These are phyloP conservation scores for Adelognathus sp. DNA, from an alignment of 2,888 invertebrate genomes.

Conservation along the genomic window DNA sequence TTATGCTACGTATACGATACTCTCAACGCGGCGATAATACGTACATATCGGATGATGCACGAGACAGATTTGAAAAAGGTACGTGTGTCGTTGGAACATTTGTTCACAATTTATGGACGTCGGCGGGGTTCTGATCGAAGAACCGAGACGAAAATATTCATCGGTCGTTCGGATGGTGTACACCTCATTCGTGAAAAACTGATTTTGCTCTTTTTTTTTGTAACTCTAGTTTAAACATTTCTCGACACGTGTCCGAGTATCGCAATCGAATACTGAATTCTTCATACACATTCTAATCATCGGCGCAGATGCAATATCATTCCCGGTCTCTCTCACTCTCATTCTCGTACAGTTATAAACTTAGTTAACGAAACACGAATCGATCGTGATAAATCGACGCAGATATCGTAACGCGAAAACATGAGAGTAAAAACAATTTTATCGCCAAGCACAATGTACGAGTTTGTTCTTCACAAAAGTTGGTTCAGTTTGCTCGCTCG, in stretches of 20 bases:
- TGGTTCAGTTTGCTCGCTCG: constrained; percentile 23
- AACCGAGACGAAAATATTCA: background rate
- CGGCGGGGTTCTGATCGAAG: background rate
- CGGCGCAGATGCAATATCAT: constrained; percentile 14
- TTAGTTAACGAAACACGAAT: background rate
- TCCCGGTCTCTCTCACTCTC: constrained; percentile 3
- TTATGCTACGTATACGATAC: background rate
- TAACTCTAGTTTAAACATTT: constrained; percentile 36
- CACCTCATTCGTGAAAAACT: constrained; percentile 60
- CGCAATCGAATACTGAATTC: constrained; percentile 59
- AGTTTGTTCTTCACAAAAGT: constrained; percentile 35
- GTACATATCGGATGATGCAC: constrained; percentile 8
- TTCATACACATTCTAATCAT: constrained; percentile 5
- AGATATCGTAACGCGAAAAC: background rate
- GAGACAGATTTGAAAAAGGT: background rate
- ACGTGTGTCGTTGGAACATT: background rate
- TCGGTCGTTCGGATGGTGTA: background rate
- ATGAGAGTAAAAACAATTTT: constrained; percentile 1
- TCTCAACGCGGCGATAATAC: background rate
- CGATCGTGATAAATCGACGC: background rate
- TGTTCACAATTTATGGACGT: background rate
- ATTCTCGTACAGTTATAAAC: constrained; percentile 14
- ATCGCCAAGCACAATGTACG: constrained; percentile 19
- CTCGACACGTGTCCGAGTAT: constrained; percentile 54
- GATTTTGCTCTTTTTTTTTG: constrained; percentile 55